phyloP scores from a whole-genome alignment of 1,140 invertebrate genomes.

The Cephus cinctus region DNA sequence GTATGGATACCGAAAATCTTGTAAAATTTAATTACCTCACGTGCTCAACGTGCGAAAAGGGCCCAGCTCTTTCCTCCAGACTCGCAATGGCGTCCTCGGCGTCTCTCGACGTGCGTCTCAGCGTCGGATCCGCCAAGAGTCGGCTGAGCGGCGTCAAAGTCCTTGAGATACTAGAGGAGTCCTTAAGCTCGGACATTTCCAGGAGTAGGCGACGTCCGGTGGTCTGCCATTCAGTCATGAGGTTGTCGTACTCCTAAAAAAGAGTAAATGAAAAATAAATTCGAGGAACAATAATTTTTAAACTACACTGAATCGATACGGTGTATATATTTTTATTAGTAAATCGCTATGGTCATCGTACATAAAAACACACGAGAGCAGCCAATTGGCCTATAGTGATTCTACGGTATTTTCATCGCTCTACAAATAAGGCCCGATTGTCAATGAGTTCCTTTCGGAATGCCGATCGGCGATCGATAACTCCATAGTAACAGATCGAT shows the following conservation, averaged over 20 bases:
- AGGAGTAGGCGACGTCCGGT: conserved; percentile 49
- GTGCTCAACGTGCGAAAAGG: conserved; percentile 45
- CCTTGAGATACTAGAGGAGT: conserved; percentile 45
- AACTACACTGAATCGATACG: no score
- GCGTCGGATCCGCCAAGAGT: conserved; percentile 45
- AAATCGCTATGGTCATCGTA: no score
- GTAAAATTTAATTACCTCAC: conserved; percentile 39
- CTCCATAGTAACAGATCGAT: no score
- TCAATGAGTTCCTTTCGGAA: no score
- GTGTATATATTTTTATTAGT: no score
- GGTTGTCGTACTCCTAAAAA: conserved; percentile 47
- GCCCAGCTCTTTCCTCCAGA: conserved; percentile 47
- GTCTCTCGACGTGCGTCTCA: conserved; percentile 47
- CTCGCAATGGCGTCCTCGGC: conserved; percentile 42
- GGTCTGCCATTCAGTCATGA: conserved; percentile 53
- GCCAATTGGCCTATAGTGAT: no score
- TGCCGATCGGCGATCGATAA: no score
- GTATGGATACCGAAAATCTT: not conserved
- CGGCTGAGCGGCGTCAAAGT: conserved; percentile 50
- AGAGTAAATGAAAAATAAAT: not conserved
- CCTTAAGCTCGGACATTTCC: conserved; percentile 53
- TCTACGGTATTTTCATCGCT: no score
- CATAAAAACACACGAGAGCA: no score
- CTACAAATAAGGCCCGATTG: no score
- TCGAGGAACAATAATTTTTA: no score